phyloP scores from a whole-genome alignment of 2,113 vertebrate genomes.

The Bambusicola thoracicus region DNA sequence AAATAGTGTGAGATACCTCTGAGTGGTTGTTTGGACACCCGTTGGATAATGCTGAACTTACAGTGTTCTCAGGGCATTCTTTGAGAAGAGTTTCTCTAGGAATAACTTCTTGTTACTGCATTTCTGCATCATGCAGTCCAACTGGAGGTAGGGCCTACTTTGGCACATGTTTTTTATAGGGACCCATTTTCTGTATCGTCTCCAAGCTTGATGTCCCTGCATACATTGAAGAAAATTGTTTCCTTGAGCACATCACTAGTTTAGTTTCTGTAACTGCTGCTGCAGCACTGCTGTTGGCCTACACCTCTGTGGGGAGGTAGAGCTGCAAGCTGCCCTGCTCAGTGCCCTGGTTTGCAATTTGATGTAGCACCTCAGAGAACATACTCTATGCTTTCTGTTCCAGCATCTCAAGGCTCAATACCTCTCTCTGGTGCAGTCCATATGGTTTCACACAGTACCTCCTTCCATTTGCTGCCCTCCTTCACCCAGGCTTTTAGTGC shows the following conservation, averaged over 20 bases:
- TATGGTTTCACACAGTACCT: neutral
- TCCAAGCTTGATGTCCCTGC: neutral
- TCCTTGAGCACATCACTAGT: neutral
- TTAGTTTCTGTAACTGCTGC: neutral
- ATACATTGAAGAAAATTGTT: neutral
- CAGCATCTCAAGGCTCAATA: neutral
- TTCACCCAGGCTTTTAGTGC: neutral
- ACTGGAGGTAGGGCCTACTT: conserved; percentile 1
- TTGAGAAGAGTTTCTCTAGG: neutral
- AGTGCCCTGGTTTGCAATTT: neutral
- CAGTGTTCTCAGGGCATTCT: neutral
- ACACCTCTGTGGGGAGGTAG: neutral
- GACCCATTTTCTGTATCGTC: neutral
- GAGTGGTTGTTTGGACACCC: neutral
- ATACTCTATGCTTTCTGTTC: neutral
- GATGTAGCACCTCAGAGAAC: neutral
- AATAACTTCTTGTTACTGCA: neutral
- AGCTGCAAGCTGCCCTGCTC: neutral
- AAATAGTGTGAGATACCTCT: conserved; percentile 39
- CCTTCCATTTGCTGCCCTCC: neutral
- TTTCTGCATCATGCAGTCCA: neutral
- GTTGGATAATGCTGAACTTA: neutral
- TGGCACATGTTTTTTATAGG: neutral
- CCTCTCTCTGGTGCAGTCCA: neutral
- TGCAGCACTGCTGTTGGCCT: neutral